Percentiles rank a stretch among this genome's conserved stretches.
Evolutionary conservation across 1,140 invertebrate genomes (phyloP).

Genomic region (Drosophila repletoides): DNA sequence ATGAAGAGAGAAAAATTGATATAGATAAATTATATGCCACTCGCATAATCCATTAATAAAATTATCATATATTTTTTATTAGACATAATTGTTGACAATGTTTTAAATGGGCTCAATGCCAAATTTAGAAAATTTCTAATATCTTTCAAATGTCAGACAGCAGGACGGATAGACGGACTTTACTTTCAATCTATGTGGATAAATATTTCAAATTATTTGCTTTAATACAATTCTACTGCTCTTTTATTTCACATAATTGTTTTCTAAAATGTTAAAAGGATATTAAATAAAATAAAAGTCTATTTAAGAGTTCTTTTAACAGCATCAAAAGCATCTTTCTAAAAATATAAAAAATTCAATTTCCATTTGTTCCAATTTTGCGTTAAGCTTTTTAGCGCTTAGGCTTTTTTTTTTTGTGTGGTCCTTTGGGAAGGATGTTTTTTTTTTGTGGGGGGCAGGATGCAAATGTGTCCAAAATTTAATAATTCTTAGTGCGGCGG

Average conservation of each 20-base stretch:
- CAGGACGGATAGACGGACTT: no score
- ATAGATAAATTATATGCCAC: constrained; percentile 52
- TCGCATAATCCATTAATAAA: constrained; percentile 75
- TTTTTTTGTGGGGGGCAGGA: constrained; percentile 4
- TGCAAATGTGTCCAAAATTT: constrained; percentile 58
- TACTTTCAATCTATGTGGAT: no score
- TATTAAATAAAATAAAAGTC: no score
- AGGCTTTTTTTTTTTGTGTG: constrained; percentile 10
- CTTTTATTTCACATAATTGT: no score
- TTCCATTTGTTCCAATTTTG: constrained; percentile 69
- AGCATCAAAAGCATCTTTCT: no score
- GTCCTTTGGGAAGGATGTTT: constrained; percentile 15
- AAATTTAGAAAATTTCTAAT: background rate
- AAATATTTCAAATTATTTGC: no score
- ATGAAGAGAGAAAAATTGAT: constrained; percentile 12
- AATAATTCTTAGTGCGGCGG: constrained; percentile 47
- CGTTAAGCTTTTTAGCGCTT: constrained; percentile 46
- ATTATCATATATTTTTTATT: constrained; percentile 64
- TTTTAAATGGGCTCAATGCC: background rate
- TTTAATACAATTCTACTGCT: no score
- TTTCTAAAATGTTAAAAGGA: no score
- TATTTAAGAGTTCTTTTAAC: no score
- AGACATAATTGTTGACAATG: constrained; percentile 47
- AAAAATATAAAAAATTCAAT: constrained; percentile 55
- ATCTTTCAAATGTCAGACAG: no score